Base-by-base conservation (phyloP, 1,140 invertebrate genomes). In the Apocrypta bakeri region DNA sequence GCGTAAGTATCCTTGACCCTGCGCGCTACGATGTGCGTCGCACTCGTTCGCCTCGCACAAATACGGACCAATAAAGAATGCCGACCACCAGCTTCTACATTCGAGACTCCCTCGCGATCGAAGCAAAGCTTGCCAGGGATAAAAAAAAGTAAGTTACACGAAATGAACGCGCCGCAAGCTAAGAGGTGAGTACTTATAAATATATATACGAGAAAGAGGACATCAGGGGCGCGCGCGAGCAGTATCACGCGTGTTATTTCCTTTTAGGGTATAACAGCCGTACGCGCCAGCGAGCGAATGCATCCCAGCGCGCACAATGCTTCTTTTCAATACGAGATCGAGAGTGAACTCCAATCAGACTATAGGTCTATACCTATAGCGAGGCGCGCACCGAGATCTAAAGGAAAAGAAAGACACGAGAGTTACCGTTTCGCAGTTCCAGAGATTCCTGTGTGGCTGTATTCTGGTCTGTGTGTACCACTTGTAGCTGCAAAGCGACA, bases 271-370 rank as follows among this genome's bases (percentile, higher is more conserved):
- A 77, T 79, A 88, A 42, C 29, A 3, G 21, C 21, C 21, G 74
- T 3, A 8, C n/a, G 48, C 56, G 56, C 71, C 61, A n/a, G n/a
- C n/a, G n/a, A n/a, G n/a, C n/a, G n/a, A n/a, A n/a, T n/a, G n/a
- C n/a, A n/a, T n/a, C n/a, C n/a, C n/a, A n/a, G n/a, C n/a, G 27
- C 82, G 83, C 84, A 86, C 85, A 87, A 87, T 87, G 85, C 83
- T 77, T 84, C 84, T 85, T 86, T 87, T 84, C 85, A 82, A 61
- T 37, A 9, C n/a, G 73, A 83, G 78, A 81, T 63, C 40, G 69
- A 78, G 64, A 78, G 66, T 72, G 29, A 11, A 48, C 40, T 21
- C 40, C 3, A 0, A 9, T 4, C n/a, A n/a, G n/a, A n/a, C n/a
- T n/a, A n/a, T n/a, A n/a, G n/a, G n/a, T n/a, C n/a, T n/a, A n/a